phyloP scores from a whole-genome alignment of 2,888 invertebrate genomes.

The Gortyna flavago region DNA sequence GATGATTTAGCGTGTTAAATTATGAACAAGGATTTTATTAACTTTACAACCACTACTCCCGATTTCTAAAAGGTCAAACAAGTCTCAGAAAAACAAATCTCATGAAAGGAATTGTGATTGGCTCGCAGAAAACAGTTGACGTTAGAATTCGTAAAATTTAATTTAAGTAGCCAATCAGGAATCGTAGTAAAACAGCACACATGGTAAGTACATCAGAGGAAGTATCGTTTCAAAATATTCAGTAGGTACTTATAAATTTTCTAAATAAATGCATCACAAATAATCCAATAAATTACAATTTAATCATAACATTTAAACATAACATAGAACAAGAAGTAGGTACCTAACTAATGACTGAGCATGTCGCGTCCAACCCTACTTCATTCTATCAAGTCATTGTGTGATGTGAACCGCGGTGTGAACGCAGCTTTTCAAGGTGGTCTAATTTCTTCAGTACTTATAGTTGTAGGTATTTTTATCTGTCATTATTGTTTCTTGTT shows the following conservation, averaged over 20 bases:
- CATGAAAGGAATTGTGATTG: too few species aligned
- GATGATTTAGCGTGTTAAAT: too few species aligned
- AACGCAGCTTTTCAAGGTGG: background rate
- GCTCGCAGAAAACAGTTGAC: too few species aligned
- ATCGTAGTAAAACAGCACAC: background rate
- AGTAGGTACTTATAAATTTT: background rate
- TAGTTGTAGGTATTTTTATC: too few species aligned
- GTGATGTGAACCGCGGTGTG: background rate
- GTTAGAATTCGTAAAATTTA: too few species aligned
- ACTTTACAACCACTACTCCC: too few species aligned
- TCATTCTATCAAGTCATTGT: background rate
- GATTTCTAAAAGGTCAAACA: too few species aligned
- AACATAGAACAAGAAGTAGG: background rate
- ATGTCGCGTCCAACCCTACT: background rate
- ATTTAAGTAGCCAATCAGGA: background rate
- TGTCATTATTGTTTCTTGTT: constrained; percentile 19
- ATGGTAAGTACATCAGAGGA: background rate
- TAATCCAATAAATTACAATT: background rate
- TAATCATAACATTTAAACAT: too few species aligned
- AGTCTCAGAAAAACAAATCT: too few species aligned
- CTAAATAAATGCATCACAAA: too few species aligned
- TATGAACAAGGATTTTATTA: too few species aligned
- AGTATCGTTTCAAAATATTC: background rate
- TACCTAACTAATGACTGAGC: background rate
- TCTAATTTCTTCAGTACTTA: background rate